A percentile compares a stretch with the other conserved stretches of the same genome.
Evolutionary conservation across 1,140 invertebrate species (phyloP).

Genomic region (Drosophila repleta): DNA sequence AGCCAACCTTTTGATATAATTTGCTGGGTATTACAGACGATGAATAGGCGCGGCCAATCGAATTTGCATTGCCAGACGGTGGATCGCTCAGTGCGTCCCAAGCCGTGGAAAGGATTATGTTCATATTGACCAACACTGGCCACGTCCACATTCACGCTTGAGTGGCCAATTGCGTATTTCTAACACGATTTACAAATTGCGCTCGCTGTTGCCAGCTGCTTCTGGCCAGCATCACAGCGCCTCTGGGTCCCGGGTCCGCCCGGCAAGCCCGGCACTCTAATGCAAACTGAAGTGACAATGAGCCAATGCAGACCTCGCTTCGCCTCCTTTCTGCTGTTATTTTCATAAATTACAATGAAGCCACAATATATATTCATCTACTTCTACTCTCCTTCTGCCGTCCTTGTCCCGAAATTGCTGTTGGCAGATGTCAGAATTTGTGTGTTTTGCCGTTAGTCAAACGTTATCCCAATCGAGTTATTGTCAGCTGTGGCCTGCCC

Average conservation of each 20-base stretch:
- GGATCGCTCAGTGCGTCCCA: background rate
- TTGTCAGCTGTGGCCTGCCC: constrained; percentile 9
- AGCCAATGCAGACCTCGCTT: constrained; percentile 22
- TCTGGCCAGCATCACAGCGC: constrained; percentile 24
- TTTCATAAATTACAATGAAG: constrained; percentile 35
- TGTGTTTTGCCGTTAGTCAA: constrained; percentile 3
- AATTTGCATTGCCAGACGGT: constrained; percentile 15
- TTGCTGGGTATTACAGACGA: background rate
- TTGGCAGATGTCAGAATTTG: constrained; percentile 43
- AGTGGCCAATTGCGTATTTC: constrained; percentile 44
- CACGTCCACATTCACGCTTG: constrained; percentile 31
- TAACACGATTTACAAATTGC: constrained; percentile 49
- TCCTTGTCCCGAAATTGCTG: constrained; percentile 26
- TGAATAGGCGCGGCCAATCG: constrained; percentile 14
- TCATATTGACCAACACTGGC: constrained; percentile 17
- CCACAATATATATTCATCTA: constrained; percentile 9
- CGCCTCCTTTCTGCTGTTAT: background rate
- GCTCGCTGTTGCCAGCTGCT: background rate
- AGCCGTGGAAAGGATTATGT: constrained; percentile 31
- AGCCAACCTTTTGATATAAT: too few species aligned
- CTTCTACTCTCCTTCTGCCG: background rate
- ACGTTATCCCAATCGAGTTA: background rate
- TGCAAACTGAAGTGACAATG: constrained; percentile 45
- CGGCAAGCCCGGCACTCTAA: background rate
- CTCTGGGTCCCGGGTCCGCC: too few species aligned